Conservation (phyloP, 2,113 vertebrate genomes). For the Genyomyrus donnyi region DNA sequence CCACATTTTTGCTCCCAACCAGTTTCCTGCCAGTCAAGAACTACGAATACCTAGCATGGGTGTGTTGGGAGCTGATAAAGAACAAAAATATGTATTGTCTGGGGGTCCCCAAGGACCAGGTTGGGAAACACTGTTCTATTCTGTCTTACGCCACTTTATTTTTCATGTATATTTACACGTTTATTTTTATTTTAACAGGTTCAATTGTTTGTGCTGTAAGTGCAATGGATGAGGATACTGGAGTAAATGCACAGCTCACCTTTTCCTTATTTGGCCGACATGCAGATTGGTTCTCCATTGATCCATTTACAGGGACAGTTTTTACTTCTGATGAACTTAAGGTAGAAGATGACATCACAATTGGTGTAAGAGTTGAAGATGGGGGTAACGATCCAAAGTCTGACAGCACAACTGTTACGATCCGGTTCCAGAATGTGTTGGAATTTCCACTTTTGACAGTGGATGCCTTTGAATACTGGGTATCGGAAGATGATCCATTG, state of each 20-base stretch:
- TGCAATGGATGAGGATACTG: conserved; percentile 54
- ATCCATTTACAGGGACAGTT: conserved; percentile 48
- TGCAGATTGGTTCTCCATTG: conserved; percentile 50
- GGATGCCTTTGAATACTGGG: conserved; percentile 32
- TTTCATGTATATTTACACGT: neutral
- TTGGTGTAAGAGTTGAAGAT: conserved; percentile 54
- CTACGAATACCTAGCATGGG: neutral
- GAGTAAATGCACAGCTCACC: conserved; percentile 53
- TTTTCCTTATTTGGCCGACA: conserved; percentile 54
- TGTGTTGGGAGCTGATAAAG: neutral
- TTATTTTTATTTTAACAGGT: conserved; percentile 38
- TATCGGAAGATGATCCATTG: conserved; percentile 48
- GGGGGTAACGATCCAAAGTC: conserved; percentile 48
- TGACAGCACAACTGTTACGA: conserved; percentile 54
- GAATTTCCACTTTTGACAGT: conserved; percentile 52
- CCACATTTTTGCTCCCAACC: neutral
- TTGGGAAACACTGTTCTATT: neutral
- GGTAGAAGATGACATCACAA: conserved; percentile 40
- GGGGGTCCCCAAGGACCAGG: neutral
- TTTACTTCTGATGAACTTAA: conserved; percentile 32
- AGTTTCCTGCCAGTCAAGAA: neutral
- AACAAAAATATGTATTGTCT: neutral
- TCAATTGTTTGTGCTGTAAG: conserved; percentile 54
- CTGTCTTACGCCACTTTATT: neutral
- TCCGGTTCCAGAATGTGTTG: conserved; percentile 50